Evolutionary conservation across 2,888 invertebrate genomes (phyloP), one percentile per base, ranked within the genome.

Genomic region (Chloroclystis v-ata): DNA sequence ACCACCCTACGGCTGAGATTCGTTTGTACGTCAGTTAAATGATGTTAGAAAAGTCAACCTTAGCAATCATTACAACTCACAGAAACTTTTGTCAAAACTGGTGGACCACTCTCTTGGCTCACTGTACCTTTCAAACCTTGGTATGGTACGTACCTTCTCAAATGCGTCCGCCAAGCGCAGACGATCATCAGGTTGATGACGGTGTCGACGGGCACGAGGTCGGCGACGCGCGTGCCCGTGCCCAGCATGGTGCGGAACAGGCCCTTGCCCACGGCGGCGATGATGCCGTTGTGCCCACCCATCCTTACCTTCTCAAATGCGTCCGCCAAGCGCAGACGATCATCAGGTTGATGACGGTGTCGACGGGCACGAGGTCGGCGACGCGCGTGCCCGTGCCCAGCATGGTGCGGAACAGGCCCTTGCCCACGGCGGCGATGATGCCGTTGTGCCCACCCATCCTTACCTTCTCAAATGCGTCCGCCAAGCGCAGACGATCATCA

Each of bases 101-200:
- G n/a, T n/a, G n/a, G n/a, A n/a, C n/a, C n/a, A n/a, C n/a, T n/a
- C n/a, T n/a, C n/a, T n/a, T n/a, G n/a, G n/a, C n/a, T n/a, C n/a
- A n/a, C n/a, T n/a, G n/a, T n/a, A n/a, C n/a, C n/a, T n/a, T n/a
- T n/a, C n/a, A n/a, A n/a, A n/a, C n/a, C n/a, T n/a, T n/a, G n/a
- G n/a, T n/a, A n/a, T n/a, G n/a, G 3, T 0, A 6, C 65, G 61
- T 38, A 89, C 91, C 92, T 89, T 66, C 86, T 86, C 59, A 91
- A 90, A 66, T 94, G 95, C 60, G 96, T 96, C 81, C 93, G 90
- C 97, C 97, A 97, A 50, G 96, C 97, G 53, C 95, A 93, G 24
- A 94, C 93, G 50, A 97, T 93, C 94, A 97, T 95, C 71, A 97
- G 89, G 84, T 97, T 97, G 75, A 97, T 97, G 67, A 97, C 96